A percentile compares a stretch with the other conserved stretches of the same genome.
These are phyloP conservation scores for Argyrosomus japonicus DNA, from an alignment of 2,113 vertebrate genomes.

Conservation along the genomic window DNA sequence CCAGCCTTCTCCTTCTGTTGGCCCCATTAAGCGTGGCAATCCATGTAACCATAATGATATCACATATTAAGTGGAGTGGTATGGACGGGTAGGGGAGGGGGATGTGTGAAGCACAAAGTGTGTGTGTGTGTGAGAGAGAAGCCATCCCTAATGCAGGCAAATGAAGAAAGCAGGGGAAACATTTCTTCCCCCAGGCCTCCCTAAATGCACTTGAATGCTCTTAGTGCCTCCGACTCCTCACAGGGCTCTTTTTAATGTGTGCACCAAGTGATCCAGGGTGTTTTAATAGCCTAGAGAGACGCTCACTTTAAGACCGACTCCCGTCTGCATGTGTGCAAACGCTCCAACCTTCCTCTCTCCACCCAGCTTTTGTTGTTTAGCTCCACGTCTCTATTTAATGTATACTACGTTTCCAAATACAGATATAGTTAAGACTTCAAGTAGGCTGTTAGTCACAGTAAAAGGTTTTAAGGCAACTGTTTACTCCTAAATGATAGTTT, in stretches of 20 bases:
- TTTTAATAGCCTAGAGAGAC: conserved; percentile 46
- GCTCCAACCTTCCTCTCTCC: conserved; percentile 13
- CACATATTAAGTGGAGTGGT: conserved; percentile 76
- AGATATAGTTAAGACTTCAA: conserved; percentile 32
- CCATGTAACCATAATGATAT: conserved; percentile 75
- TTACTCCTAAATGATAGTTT: conserved; percentile 42
- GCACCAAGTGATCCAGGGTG: conserved; percentile 56
- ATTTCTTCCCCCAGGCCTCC: conserved; percentile 76
- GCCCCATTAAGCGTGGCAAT: conserved; percentile 70
- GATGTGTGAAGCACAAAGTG: conserved; percentile 35
- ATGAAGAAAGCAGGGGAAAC: conserved; percentile 77
- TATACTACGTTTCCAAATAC: conserved; percentile 51
- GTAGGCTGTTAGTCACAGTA: conserved; percentile 42
- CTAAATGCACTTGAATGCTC: conserved; percentile 79
- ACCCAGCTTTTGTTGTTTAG: conserved; percentile 30
- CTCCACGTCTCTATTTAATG: conserved; percentile 24
- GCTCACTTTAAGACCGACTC: conserved; percentile 33
- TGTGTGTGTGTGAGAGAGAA: conserved; percentile 16
- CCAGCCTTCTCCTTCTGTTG: conserved; percentile 58
- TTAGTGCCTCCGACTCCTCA: conserved; percentile 74
- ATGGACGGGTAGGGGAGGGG: conserved; percentile 18
- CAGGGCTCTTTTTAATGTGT: conserved; percentile 64
- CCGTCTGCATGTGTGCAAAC: conserved; percentile 26
- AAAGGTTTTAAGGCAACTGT: conserved; percentile 57
- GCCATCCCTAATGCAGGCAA: conserved; percentile 75